A percentile compares a stretch with the other conserved stretches of the same genome.
Evolutionary conservation across 2,113 vertebrate species (phyloP).

Genomic region (Probosciger aterrimus): DNA sequence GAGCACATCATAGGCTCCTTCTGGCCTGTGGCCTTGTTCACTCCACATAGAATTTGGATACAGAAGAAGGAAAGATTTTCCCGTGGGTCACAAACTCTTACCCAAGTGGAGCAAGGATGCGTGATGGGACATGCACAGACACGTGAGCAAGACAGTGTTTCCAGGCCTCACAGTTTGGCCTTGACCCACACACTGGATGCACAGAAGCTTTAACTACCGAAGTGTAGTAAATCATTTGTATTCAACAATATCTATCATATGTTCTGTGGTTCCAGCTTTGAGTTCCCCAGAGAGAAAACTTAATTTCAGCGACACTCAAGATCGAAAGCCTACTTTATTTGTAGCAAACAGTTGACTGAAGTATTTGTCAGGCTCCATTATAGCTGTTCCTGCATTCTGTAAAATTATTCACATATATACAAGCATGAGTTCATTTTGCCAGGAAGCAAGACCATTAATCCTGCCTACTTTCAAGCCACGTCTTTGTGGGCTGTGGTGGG

Average conservation of each 20-base stretch:
- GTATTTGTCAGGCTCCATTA: not conserved
- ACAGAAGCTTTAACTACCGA: not conserved
- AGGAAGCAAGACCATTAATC: conserved; percentile 36
- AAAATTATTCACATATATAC: not conserved
- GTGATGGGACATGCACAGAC: not conserved
- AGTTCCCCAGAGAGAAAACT: not conserved
- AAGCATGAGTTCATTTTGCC: conserved; percentile 35
- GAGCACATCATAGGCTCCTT: not conserved
- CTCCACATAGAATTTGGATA: not conserved
- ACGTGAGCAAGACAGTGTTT: not conserved
- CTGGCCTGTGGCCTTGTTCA: not conserved
- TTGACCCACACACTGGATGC: fast-evolving
- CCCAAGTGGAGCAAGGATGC: not conserved
- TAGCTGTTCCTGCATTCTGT: not conserved
- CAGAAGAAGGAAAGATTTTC: not conserved
- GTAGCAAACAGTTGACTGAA: not conserved
- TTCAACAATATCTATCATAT: not conserved
- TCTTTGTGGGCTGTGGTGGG: conserved; percentile 26
- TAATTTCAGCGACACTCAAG: not conserved
- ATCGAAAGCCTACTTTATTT: not conserved
- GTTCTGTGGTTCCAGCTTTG: not conserved
- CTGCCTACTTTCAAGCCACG: not conserved
- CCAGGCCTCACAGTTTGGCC: not conserved
- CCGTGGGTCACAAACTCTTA: not conserved
- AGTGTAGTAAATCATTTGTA: fast-evolving